These are phyloP conservation scores for Pantala flavescens DNA, from an alignment of 1,140 invertebrate genomes.

Conservation along the genomic window DNA sequence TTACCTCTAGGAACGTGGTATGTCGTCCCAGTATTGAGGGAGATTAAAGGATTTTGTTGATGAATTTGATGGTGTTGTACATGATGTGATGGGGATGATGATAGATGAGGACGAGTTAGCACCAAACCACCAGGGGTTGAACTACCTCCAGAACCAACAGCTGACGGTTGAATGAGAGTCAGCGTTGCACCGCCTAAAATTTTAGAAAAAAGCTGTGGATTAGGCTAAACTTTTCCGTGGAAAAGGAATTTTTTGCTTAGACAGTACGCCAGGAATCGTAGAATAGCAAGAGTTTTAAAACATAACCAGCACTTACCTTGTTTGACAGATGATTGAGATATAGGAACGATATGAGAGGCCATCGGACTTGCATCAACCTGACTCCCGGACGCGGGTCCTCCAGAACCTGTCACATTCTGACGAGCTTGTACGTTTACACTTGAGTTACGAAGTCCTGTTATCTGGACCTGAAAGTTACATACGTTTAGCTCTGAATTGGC, in stretches of 20 bases:
- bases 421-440: neutral
- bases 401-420: neutral
- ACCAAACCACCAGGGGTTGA: neutral
- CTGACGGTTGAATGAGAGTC: neutral
- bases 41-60: neutral
- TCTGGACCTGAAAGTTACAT: neutral
- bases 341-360: constrained; percentile 8
- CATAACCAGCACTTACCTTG: neutral
- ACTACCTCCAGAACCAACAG: neutral
- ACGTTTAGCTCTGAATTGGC: neutral
- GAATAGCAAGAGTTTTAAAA: neutral
- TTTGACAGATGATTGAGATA: neutral
- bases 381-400: neutral
- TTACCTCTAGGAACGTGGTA: neutral
- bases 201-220: neutral
- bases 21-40: neutral
- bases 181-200: neutral
- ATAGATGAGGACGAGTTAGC: neutral
- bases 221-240: no score
- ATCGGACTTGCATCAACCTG: neutral
- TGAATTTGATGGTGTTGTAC: neutral
- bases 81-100: neutral
- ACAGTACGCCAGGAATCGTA: no score
- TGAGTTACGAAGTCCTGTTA: neutral
- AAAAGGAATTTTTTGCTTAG: no score